Base-by-base conservation (phyloP, 2,888 invertebrate species). In the Lithophane leautieri region DNA sequence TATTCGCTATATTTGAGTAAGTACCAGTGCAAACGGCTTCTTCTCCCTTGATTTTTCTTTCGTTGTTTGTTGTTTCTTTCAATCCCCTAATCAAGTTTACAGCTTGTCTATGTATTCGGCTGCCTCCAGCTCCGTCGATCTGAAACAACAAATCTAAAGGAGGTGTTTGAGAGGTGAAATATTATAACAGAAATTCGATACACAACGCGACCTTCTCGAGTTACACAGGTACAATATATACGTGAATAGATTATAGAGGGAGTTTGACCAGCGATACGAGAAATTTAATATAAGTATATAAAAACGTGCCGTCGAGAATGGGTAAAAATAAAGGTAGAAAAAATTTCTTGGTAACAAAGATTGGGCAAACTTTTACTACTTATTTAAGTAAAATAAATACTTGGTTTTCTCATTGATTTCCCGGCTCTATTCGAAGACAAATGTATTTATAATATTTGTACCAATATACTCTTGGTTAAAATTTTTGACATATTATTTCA, bases 31-130 rank as follows among this genome's bases (percentile, higher is more conserved):
- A 94, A 94, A 94, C 92, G 93, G 87, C 85, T 91, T 88, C 90
- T 91, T 89, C 89, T 91, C 89, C 90, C 90, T 91, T 93, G 93
- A 94, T 94, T 94, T 94, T 93, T 92, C 91, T 92, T 92, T 90
- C 89, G 89, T 86, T 94, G 92, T 94, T 94, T 94, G 93, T 94
- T 93, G 91, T 94, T 94, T 93, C 92, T 91, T 92, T 93, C 93
- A 92, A 94, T 94, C 90, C 89, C 82, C 91, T 95, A 94, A 94
- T 94, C 93, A 93, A 92, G 93, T 94, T 93, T 94, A 91, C 88
- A 92, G 91, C 90, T 93, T 90, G 90, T 91, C 91, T 93, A 90
- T 91, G 87, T 90, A 87, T 91, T 92, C 86, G 85, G 85, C 90
- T 92, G 86, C 89, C 85, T 90, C 86, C 86, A 88, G 88, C 89